These are phyloP conservation scores for Amphiprion percula DNA, from an alignment of 2,113 vertebrate species.

Conservation along the genomic window DNA sequence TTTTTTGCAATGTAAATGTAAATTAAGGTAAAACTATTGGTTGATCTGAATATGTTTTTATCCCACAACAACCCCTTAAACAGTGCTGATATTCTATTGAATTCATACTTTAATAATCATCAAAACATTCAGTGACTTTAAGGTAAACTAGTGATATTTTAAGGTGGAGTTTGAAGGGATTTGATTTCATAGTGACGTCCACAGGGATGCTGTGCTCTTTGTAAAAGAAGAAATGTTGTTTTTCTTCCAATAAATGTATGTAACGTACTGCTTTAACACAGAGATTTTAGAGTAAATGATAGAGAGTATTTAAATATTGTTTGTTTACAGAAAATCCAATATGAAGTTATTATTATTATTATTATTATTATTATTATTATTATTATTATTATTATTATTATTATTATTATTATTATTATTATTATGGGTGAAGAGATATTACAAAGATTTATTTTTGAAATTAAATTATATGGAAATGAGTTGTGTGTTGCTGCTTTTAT, in stretches of 20 bases:
- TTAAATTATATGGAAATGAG: conserved; percentile 76
- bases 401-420: conserved; percentile 42
- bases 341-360: conserved; percentile 50
- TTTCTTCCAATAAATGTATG: background rate
- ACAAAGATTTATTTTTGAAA: conserved; percentile 83
- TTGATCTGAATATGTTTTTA: no score
- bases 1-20: no score
- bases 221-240: background rate
- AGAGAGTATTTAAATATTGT: conserved; percentile 67
- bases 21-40: no score
- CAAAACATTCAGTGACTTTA: no score
- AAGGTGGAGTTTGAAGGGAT: background rate
- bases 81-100: no score
- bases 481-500: background rate
- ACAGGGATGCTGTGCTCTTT: background rate
- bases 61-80: no score
- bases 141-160: no score
- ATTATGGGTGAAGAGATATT: conserved; percentile 63
- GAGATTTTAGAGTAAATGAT: conserved; percentile 51
- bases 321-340: conserved; percentile 69
- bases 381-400: no score
- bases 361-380: no score
- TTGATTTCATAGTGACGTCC: conserved; percentile 22
- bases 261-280: conserved; percentile 44
- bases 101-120: no score